Base-by-base conservation (phyloP, 2,888 invertebrate genomes). In the Protodeltote pygarga region DNA sequence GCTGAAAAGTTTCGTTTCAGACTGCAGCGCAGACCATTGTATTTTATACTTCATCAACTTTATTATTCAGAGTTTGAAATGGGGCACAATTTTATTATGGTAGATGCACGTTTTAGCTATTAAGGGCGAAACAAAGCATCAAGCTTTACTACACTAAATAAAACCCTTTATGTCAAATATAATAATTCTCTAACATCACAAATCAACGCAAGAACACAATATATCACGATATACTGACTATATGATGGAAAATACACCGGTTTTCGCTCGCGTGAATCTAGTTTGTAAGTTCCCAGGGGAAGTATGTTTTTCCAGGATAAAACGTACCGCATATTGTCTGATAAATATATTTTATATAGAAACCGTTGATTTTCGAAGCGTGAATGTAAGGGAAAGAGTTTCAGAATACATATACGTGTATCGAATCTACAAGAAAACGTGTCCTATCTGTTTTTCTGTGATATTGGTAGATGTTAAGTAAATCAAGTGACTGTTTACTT, bases 301-400 rank as follows among this genome's bases (percentile, higher is more conserved):
- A 17, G 20, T 17, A 24, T 59, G 27, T 50, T 59, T 54, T 50
- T 50, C 5, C 11, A 28, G 21, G 59, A 37, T 59, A 59, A 41
- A 50, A 37, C 35, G 3, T 15, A 42, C 8, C 10, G 21, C 10
- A 59, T 21, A 37, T 42, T 28, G n/a, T 32, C 9, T 14, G 11
- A 16, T n/a, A n/a, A n/a, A n/a, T n/a, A n/a, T n/a, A n/a, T n/a
- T n/a, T n/a, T 59, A 39, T 17, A 32, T 35, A 33, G 24, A 0
- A 3, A n/a, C 2, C 11, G n/a, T 32, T 37, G 23, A 24, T 51
- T 51, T 37, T 41, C 14, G 9, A 25, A 31, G 41, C 41, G n/a
- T 19, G 10, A 19, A 34, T 11, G 10, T 9, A 17, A 11, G n/a
- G 23, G 31, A 40, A 31, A 20, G 0, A 55, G 19, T 37, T 17